Percentiles rank a stretch among this genome's conserved stretches.
Conservation (phyloP, 1,140 invertebrate genomes). For the Helicoverpa zea region DNA sequence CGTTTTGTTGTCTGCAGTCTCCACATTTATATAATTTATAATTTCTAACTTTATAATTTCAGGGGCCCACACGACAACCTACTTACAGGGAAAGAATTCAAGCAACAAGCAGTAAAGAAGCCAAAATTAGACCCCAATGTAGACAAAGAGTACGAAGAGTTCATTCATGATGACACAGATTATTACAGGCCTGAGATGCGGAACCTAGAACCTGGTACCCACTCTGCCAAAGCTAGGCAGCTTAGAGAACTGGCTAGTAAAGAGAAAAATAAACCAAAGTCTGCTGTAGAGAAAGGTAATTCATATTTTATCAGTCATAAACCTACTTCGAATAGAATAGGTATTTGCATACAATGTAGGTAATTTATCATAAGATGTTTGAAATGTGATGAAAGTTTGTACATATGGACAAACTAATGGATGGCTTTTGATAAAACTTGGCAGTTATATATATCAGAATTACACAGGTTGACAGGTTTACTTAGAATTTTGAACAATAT, state of each 20-base stretch:
- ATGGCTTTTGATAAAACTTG: not conserved
- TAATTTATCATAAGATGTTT: no score
- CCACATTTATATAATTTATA: no score
- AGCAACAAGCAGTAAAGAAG: conserved; percentile 63
- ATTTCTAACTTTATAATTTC: not conserved
- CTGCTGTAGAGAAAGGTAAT: conserved; percentile 63
- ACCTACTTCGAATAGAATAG: no score
- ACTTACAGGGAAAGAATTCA: conserved; percentile 55
- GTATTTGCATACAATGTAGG: no score
- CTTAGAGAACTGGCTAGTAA: not conserved
- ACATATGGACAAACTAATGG: no score
- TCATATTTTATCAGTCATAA: not conserved
- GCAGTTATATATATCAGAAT: not conserved
- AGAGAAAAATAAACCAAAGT: conserved; percentile 53
- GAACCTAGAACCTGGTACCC: conserved; percentile 43
- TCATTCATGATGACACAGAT: conserved; percentile 79
- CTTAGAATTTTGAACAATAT: no score
- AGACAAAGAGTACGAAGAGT: conserved; percentile 71
- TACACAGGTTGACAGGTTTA: no score
- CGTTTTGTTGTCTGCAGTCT: no score
- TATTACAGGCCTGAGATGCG: conserved; percentile 66
- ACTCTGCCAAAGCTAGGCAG: conserved; percentile 45
- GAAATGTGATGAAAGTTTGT: no score
- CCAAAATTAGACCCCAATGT: conserved; percentile 58
- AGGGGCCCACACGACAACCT: conserved; percentile 65